Conservation (phyloP, 1,140 invertebrate species). For the Zaprionus tsacasi region DNA sequence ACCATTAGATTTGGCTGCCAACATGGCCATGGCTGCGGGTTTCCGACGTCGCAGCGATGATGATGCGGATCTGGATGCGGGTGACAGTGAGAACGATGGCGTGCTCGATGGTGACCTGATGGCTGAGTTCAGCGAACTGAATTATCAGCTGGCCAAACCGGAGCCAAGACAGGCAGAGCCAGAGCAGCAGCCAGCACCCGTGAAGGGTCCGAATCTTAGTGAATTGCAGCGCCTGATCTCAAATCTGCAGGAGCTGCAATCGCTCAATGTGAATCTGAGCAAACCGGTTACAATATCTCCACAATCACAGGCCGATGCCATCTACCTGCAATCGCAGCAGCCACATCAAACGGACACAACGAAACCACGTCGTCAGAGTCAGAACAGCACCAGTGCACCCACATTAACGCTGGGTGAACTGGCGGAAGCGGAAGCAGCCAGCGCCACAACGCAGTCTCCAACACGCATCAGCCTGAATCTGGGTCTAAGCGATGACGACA, state of each 20-base stretch:
- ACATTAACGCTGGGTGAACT: not conserved
- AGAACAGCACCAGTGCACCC: constrained; percentile 23
- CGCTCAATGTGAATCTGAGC: constrained; percentile 84
- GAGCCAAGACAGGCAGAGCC: constrained; percentile 27
- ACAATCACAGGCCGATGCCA: constrained; percentile 47
- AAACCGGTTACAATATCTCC: constrained; percentile 60
- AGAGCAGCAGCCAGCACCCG: not conserved
- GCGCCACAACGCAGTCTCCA: constrained; percentile 51
- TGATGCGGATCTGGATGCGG: constrained; percentile 17
- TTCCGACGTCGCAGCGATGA: constrained; percentile 72
- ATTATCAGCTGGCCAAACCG: constrained; percentile 76
- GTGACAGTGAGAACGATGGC: constrained; percentile 27
- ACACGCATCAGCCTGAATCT: constrained; percentile 59
- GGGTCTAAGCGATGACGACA: constrained; percentile 49
- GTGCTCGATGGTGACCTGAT: constrained; percentile 71
- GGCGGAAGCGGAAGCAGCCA: not conserved
- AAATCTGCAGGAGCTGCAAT: constrained; percentile 79
- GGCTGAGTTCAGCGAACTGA: constrained; percentile 78
- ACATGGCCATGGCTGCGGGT: constrained; percentile 48
- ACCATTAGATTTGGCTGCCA: constrained; percentile 15
- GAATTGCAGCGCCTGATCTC: constrained; percentile 81
- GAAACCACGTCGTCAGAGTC: constrained; percentile 67
- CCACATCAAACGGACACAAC: constrained; percentile 44
- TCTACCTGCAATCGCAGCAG: constrained; percentile 67
- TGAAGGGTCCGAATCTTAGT: constrained; percentile 41